Evolutionary conservation across 2,888 invertebrate species (phyloP), one percentile per base, ranked within the genome.

Genomic region (Heliconius ethilla): DNA sequence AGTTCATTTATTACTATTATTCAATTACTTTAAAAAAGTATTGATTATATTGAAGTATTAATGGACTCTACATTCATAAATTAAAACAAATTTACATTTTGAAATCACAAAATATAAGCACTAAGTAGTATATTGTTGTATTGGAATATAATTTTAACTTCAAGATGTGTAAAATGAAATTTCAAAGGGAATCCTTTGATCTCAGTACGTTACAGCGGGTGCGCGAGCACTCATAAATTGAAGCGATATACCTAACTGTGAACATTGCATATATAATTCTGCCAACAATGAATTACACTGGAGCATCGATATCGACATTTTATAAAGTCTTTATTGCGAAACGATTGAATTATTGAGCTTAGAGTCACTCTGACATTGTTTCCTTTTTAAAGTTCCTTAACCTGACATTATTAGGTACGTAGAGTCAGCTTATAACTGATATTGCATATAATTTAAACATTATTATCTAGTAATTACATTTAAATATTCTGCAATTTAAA

Each of bases 121-220:
- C 27, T 27, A 63, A 63, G 27, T 63, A 63, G 63, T 63, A 29
- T 63, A 27, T 29, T 70, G 59, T 63, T 37, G 62, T 63, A 40
- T 45, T 77, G 80, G 81, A 79, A 79, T 81, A 45, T 79, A 82
- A 79, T 82, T 78, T 82, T 82, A 83, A 81, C 82, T 82, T 80
- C 78, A 75, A 78, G 75, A 79, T 80, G 77, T 81, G 80, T 77
- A 81, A 83, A 83, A 83, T 81, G 78, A 82, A 82, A 79, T 83
- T 86, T 83, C 84, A 83, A 85, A 86, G 83, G 83, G 83, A 84
- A 82, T 77, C 82, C 86, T 89, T 89, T 89, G 89, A 89, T 89
- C 87, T 85, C 81, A 78, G 83, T 86, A 84, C 85, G 86, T 87
- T 86, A 85, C 82, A 83, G 81, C 80, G 83, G 80, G 82, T 83